These are phyloP conservation scores for Gymnoscelis rufifasciata DNA, from an alignment of 2,888 invertebrate species.

Conservation along the genomic window DNA sequence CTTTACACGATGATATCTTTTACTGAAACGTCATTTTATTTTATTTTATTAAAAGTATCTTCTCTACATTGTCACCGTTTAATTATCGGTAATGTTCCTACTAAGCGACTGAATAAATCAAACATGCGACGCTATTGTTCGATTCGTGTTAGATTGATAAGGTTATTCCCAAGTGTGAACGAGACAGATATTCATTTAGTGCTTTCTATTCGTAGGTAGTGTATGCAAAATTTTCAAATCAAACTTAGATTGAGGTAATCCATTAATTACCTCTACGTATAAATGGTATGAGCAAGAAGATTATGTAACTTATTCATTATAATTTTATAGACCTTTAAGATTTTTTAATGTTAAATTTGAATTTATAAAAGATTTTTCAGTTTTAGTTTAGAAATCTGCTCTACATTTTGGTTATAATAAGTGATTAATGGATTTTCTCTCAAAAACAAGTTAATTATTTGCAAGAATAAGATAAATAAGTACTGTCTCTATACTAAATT, in stretches of 20 bases:
- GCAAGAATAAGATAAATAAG: too few relatives aligned
- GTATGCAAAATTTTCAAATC: constrained; percentile 41
- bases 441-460: too few relatives aligned
- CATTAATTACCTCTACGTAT: background rate
- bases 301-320: too few relatives aligned
- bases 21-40: background rate
- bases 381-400: too few relatives aligned
- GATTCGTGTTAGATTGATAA: constrained; percentile 79
- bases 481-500: too few relatives aligned
- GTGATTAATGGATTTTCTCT: too few relatives aligned
- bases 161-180: constrained; percentile 75
- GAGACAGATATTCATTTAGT: constrained; percentile 70
- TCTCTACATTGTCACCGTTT: constrained; percentile 57
- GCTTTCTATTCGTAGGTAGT: constrained; percentile 69
- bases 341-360: too few relatives aligned
- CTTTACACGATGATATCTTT: background rate
- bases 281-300: too few relatives aligned
- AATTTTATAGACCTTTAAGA: too few relatives aligned
- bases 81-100: constrained; percentile 78
- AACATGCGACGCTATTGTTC: constrained; percentile 78
- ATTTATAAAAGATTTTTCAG: too few relatives aligned
- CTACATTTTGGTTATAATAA: too few relatives aligned
- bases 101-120: constrained; percentile 79
- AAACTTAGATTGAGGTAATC: constrained; percentile 11
- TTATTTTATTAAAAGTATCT: constrained; percentile 49